Evolutionary conservation across 2,113 vertebrate genomes (phyloP).

Genomic region (Sapayoa aenigma): DNA sequence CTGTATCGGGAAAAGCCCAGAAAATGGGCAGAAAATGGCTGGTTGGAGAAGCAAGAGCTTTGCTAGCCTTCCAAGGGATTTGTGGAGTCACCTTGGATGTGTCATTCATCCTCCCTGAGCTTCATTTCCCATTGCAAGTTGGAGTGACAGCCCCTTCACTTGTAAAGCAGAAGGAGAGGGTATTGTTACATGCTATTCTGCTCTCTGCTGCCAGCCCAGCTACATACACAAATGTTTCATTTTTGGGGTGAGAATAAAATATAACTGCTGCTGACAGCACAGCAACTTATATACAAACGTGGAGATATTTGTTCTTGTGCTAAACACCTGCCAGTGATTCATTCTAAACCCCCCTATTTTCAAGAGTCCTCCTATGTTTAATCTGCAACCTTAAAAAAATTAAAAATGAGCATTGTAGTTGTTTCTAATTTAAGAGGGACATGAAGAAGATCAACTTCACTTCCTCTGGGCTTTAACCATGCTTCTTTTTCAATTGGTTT

Average conservation of each 20-base stretch:
- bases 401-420: rapidly evolving
- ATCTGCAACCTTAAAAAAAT: neutral
- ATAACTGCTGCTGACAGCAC: neutral
- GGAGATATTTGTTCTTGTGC: neutral
- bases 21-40: neutral
- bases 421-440: neutral
- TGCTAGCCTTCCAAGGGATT: neutral
- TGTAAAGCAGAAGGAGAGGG: neutral
- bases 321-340: neutral
- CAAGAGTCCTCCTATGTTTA: neutral
- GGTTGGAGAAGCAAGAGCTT: neutral
- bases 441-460: neutral
- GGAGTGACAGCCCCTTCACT: neutral
- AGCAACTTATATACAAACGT: neutral
- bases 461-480: neutral
- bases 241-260: neutral
- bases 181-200: rapidly evolving
- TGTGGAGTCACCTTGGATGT: neutral
- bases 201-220: neutral
- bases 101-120: rapidly evolving
- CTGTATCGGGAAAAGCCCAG: neutral
- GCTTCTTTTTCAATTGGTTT: neutral
- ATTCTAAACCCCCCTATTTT: neutral
- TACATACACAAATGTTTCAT: neutral
- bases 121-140: neutral